phyloP scores from a whole-genome alignment of 2,888 invertebrate species.

The Candidula unifasciata region DNA sequence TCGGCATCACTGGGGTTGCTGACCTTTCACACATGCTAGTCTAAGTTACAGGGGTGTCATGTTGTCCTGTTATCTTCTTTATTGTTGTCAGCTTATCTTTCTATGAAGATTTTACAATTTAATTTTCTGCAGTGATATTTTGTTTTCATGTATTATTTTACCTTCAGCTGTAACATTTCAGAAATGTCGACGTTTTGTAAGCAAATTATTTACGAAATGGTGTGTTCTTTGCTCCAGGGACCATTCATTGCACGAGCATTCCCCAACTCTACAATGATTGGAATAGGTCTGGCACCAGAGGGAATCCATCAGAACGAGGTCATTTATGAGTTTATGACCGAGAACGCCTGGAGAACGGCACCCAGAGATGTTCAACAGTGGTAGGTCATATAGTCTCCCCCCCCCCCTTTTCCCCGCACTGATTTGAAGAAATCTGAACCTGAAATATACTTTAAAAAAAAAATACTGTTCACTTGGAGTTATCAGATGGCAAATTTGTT shows the following conservation, averaged over 20 bases:
- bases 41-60: too few species aligned
- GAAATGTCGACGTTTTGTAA: too few species aligned
- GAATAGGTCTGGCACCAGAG: conserved; percentile 93
- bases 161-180: too few species aligned
- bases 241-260: conserved; percentile 81
- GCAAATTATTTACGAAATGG: too few species aligned
- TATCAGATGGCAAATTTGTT: conserved; percentile 31
- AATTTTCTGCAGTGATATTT: neutral
- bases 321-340: conserved; percentile 93
- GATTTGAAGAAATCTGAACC: too few species aligned
- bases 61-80: neutral
- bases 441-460: too few species aligned
- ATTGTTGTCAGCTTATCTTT: neutral
- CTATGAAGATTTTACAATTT: neutral
- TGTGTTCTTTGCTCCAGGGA: conserved; percentile 79
- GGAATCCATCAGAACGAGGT: conserved; percentile 97
- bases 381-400: conserved; percentile 72
- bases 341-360: conserved; percentile 81
- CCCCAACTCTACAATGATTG: conserved; percentile 87
- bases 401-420: too few species aligned
- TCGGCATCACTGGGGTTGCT: too few species aligned
- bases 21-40: too few species aligned
- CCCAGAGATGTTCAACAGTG: conserved; percentile 77
- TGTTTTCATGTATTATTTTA: too few species aligned
- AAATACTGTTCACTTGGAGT: too few species aligned